Conservation (phyloP, 2,797 vertebrate species). For the Acipenser oxyrinchus region DNA sequence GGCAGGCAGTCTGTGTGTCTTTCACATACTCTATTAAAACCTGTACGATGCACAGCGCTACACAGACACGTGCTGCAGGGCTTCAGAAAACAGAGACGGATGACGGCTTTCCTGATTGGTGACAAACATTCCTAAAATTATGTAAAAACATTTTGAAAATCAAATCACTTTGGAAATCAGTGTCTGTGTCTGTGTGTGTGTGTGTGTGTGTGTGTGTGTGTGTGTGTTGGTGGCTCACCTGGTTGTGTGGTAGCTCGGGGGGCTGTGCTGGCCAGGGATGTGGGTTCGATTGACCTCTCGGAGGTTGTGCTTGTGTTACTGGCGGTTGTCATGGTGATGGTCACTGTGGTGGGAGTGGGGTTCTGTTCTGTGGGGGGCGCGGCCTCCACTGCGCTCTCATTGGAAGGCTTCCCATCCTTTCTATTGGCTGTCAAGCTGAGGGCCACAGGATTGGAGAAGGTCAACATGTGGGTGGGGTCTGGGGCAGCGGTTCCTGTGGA, state of each 20-base stretch:
- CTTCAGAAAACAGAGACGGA: too few relatives aligned
- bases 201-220: slow-evolving; percentile 32
- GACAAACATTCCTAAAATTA: too few relatives aligned
- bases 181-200: too few relatives aligned
- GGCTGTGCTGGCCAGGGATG: neutral
- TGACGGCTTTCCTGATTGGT: too few relatives aligned
- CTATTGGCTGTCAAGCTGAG: slow-evolving; percentile 37
- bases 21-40: too few relatives aligned
- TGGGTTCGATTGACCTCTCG: slow-evolving; percentile 46
- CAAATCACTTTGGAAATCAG: too few relatives aligned
- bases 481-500: slow-evolving; percentile 22
- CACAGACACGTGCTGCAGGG: too few relatives aligned
- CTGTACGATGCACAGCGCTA: too few relatives aligned
- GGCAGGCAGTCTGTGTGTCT: too few relatives aligned
- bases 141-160: too few relatives aligned
- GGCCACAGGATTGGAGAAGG: slow-evolving; percentile 28
- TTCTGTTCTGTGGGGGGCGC: slow-evolving; percentile 26
- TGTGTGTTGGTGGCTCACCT: slow-evolving; percentile 6
- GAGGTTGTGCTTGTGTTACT: slow-evolving; percentile 38
- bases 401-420: slow-evolving; percentile 39
- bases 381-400: slow-evolving; percentile 26
- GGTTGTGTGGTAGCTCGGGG: neutral
- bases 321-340: slow-evolving; percentile 29
- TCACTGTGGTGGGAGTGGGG: slow-evolving; percentile 26
- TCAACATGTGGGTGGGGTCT: slow-evolving; percentile 10